Conservation (phyloP, 2,113 vertebrate genomes). For the Triplophysa rosa region DNA sequence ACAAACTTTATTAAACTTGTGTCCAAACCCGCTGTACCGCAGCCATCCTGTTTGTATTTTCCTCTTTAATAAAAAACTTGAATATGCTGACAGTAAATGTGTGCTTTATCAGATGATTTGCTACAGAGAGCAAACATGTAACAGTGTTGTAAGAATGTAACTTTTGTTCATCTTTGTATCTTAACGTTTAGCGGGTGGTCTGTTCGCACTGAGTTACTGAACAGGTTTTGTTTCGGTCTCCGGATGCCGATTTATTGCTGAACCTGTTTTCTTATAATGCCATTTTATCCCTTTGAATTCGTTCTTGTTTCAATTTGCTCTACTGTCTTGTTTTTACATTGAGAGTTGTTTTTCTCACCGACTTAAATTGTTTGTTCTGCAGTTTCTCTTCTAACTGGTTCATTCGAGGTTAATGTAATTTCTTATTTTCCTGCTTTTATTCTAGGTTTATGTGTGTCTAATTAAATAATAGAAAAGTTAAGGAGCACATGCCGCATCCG, state of each 20-base stretch:
- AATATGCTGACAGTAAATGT: background rate
- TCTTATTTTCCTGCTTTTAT: background rate
- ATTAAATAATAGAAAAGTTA: background rate
- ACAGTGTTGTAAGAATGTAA: background rate
- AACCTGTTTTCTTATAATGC: too few species aligned
- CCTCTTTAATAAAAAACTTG: background rate
- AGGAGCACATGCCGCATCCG: background rate
- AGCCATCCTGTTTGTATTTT: background rate
- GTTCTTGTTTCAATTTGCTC: too few species aligned
- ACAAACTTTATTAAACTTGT: slow-evolving; percentile 50
- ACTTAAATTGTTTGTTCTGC: too few species aligned
- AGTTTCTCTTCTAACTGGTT: too few species aligned
- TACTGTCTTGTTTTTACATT: too few species aligned
- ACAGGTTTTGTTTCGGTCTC: too few species aligned
- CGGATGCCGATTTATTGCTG: too few species aligned
- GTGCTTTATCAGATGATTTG: background rate
- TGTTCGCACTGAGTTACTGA: background rate
- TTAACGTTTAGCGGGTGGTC: background rate
- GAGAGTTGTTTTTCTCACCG: too few species aligned
- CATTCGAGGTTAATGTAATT: background rate
- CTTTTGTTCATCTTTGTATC: background rate
- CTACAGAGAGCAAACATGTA: background rate
- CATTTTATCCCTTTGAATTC: too few species aligned
- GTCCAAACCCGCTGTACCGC: background rate
- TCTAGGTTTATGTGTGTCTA: background rate